Evolutionary conservation across 2,888 invertebrate species (phyloP).

Genomic region (Aquatica leii): DNA sequence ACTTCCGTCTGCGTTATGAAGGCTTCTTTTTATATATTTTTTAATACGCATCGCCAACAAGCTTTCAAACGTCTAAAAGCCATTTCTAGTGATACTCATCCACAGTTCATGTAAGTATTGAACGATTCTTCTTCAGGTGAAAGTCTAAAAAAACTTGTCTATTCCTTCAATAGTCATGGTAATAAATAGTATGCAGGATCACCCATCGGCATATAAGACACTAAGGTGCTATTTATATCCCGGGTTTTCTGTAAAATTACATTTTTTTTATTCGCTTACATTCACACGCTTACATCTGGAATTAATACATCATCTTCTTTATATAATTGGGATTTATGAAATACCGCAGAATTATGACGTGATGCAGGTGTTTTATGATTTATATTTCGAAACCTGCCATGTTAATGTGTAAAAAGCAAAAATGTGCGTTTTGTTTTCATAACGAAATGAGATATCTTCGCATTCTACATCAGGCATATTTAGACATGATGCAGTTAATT

Average conservation of each 20-base stretch:
- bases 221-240: no score
- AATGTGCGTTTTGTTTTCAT: background rate
- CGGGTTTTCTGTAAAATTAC: background rate
- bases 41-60: background rate
- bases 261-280: no score
- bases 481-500: no score
- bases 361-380: background rate
- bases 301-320: no score
- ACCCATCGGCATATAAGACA: no score
- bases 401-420: background rate
- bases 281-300: no score
- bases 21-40: background rate
- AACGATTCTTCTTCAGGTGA: no score
- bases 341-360: no score
- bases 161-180: background rate
- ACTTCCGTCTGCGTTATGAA: background rate
- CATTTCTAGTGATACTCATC: background rate
- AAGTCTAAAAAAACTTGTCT: background rate
- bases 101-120: no score
- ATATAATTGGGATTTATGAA: no score
- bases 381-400: background rate
- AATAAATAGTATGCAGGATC: background rate
- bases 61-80: background rate
- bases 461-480: background rate
- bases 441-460: background rate